phyloP scores from a whole-genome alignment of 2,797 vertebrate genomes.

The Pipistrellus pygmaeus region DNA sequence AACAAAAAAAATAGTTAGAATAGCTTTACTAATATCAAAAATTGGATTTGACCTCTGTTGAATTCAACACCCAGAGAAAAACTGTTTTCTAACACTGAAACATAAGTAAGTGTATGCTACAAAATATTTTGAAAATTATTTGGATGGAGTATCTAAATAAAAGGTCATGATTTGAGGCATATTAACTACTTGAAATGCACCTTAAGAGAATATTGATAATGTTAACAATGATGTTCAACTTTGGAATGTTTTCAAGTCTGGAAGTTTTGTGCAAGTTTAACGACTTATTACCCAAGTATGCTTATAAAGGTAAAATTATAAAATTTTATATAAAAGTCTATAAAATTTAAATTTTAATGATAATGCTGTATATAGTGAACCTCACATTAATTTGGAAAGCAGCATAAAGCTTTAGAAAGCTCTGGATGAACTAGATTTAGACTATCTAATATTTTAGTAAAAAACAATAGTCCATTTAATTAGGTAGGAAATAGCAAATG shows the following conservation, averaged over 20 bases:
- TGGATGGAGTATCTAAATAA: constrained; percentile 18
- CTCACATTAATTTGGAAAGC: constrained; percentile 36
- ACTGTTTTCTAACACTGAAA: background rate
- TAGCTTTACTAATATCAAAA: background rate
- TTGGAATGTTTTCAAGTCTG: constrained; percentile 50
- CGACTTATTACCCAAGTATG: constrained; percentile 13
- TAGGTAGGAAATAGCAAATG: constrained; percentile 53
- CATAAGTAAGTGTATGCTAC: constrained; percentile 39
- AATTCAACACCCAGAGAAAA: constrained; percentile 39
- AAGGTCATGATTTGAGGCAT: constrained; percentile 33
- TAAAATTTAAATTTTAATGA: background rate
- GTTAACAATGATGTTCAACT: constrained; percentile 55
- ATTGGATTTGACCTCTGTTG: background rate
- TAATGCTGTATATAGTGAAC: background rate
- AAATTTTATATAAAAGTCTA: background rate
- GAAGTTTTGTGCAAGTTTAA: constrained; percentile 3
- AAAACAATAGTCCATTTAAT: constrained; percentile 43
- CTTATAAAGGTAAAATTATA: constrained; percentile 61
- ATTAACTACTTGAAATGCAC: constrained; percentile 43
- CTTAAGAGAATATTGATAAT: constrained; percentile 60
- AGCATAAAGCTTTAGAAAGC: background rate
- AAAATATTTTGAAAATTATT: constrained; percentile 42
- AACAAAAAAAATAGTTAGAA: background rate
- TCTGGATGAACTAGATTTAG: constrained; percentile 46
- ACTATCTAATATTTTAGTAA: constrained; percentile 49